Conservation (phyloP, 1,140 invertebrate species). For the Ceratoteleas bidentatus region DNA sequence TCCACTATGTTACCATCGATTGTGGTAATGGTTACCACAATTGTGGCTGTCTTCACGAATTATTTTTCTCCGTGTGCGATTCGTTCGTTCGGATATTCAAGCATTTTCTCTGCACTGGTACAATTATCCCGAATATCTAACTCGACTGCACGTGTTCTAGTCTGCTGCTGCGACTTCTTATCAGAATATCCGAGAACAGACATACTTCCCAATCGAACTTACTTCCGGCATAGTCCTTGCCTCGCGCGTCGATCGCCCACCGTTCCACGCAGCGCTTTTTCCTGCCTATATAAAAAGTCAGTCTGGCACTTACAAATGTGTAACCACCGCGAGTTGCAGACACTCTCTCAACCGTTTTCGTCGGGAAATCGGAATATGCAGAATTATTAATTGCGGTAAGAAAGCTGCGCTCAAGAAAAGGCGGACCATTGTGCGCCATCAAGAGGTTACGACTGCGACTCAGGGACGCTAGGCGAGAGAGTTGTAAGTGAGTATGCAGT, state of each 20-base stretch:
- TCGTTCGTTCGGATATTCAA: not conserved
- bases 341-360: conserved; percentile 48
- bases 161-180: conserved; percentile 21
- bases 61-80: no score
- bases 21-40: no score
- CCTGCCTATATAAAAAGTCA: conserved; percentile 32
- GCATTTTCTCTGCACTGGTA: conserved; percentile 9
- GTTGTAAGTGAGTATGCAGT: conserved; percentile 72
- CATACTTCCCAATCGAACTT: conserved; percentile 50
- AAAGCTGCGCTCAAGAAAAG: conserved; percentile 73
- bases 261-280: no score
- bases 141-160: conserved; percentile 4
- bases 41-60: no score
- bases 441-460: conserved; percentile 71
- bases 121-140: conserved; percentile 17
- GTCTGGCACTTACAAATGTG: conserved; percentile 51
- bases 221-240: conserved; percentile 25
- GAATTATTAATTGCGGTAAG: conserved; percentile 74
- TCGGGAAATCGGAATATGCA: conserved; percentile 67
- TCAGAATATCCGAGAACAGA: conserved; percentile 44
- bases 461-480: conserved; percentile 66
- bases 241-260: no score
- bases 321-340: conserved; percentile 48
- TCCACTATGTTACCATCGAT: no score
- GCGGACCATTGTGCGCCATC: conserved; percentile 71